Percentiles rank a stretch among this genome's conserved stretches.
Conservation (phyloP, 2,113 vertebrate genomes). For the Phrynocephalus versicolor region DNA sequence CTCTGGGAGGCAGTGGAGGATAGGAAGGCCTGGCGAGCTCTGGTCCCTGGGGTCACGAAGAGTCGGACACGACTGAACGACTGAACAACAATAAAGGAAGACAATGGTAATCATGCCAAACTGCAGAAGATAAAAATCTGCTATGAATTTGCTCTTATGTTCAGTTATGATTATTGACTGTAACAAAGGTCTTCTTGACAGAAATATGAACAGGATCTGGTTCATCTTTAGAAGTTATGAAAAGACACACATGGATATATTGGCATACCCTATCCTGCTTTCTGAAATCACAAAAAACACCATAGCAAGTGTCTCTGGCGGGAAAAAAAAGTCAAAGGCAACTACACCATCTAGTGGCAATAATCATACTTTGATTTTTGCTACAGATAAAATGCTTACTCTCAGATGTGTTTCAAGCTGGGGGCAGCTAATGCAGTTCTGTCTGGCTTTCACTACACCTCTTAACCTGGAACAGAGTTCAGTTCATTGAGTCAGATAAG, state of each 20-base stretch:
- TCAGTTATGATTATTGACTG: neutral
- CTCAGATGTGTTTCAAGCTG: neutral
- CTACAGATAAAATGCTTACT: neutral
- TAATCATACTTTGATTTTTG: neutral
- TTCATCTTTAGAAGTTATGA: no score
- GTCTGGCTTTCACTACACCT: neutral
- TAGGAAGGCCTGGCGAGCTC: no score
- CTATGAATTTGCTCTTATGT: neutral
- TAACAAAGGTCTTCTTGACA: no score
- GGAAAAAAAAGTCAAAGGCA: fast-evolving
- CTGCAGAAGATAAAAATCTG: neutral
- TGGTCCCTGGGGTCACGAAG: no score
- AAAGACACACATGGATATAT: no score
- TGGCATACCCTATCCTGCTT: no score
- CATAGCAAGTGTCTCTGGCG: fast-evolving
- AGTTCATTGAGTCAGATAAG: no score
- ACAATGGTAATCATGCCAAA: neutral
- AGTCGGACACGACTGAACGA: no score
- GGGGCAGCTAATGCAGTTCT: neutral
- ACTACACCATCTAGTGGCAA: neutral
- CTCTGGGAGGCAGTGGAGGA: no score
- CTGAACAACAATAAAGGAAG: neutral
- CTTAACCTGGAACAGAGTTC: neutral
- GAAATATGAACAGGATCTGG: neutral
- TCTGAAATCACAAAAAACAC: neutral